Conservation (phyloP, 2,797 vertebrate species). For the Hippocampus kuda region DNA sequence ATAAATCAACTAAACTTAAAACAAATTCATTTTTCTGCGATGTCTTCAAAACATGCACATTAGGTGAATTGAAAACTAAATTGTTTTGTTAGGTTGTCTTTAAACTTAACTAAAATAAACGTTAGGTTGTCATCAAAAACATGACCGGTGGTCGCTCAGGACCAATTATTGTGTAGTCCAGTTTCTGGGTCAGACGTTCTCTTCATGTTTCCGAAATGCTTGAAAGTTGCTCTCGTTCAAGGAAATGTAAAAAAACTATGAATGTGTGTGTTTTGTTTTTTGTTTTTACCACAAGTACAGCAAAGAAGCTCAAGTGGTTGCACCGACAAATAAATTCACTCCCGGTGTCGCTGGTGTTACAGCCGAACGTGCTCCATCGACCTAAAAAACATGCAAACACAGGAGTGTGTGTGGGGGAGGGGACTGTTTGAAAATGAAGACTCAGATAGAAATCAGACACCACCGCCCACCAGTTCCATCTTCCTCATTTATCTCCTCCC, state of each 20-base stretch:
- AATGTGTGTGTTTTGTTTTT: slow-evolving; percentile 12
- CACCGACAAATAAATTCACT: slow-evolving; percentile 53
- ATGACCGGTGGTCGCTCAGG: too few species aligned
- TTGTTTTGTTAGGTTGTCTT: too few species aligned
- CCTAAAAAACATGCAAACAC: slow-evolving; percentile 31
- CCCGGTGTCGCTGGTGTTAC: slow-evolving; percentile 6
- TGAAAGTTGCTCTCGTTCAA: too few species aligned
- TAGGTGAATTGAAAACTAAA: too few species aligned
- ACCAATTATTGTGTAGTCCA: too few species aligned
- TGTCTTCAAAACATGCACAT: too few species aligned
- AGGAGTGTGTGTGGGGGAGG: too few species aligned
- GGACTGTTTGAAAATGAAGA: neutral
- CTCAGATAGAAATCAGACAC: neutral
- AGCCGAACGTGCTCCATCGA: slow-evolving; percentile 55
- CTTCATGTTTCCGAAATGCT: neutral
- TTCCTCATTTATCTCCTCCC: slow-evolving; percentile 22
- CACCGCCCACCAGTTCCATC: slow-evolving; percentile 30
- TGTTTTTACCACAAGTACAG: slow-evolving; percentile 65
- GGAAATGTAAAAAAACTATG: neutral
- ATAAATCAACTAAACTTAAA: too few species aligned
- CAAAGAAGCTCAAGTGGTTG: slow-evolving; percentile 70
- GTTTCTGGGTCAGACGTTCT: too few species aligned
- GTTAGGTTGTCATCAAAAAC: too few species aligned
- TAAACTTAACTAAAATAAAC: too few species aligned
- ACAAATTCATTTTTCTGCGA: too few species aligned